Base-by-base conservation (phyloP, 2,113 vertebrate genomes). In the Helogale parvula region DNA sequence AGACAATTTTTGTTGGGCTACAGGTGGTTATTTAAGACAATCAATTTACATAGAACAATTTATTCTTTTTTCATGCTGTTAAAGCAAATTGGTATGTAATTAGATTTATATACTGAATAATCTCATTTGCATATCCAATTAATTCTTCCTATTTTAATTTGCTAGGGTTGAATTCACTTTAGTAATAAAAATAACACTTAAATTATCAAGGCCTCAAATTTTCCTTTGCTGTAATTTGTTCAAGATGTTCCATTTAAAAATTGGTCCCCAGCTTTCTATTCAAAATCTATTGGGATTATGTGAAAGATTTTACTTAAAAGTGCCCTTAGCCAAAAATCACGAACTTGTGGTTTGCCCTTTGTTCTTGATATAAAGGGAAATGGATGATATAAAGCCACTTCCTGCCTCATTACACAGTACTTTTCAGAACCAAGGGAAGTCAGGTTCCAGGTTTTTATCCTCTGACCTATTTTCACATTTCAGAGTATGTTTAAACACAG, bases 61-160 rank as follows among this genome's bases (percentile, higher is more conserved):
- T 98, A 98, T 98, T 97, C 97, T 96, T 98, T 98, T 99, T 98
- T 98, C 99, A 98, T 98, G 98, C 98, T 99, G 99, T 98, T 99
- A 98, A 98, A 98, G 98, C 98, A 99, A 99, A 99, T 99, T 99
- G 98, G 97, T 97, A 98, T 98, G 98, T 99, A 99, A 99, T 99
- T 99, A 99, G 99, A 99, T 99, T 99, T 99, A 99, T 99, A 99
- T 99, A 98, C 98, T 99, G 99, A 99, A 99, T 99, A 99, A 99
- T 99, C 99, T 99, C 98, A 99, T 99, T 99, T 99, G 98, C 99
- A 99, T 99, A 99, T 99, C 99, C 99, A 99, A 99, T 99, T 99
- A 99, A 99, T 99, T 99, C 99, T 99, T 98, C 98, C 98, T 98
- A 98, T 98, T 99, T 99, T 99, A 99, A 99, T 99, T 99, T 99